Evolutionary conservation across 2,888 invertebrate species (phyloP).

Genomic region (Oxytorus armatus): DNA sequence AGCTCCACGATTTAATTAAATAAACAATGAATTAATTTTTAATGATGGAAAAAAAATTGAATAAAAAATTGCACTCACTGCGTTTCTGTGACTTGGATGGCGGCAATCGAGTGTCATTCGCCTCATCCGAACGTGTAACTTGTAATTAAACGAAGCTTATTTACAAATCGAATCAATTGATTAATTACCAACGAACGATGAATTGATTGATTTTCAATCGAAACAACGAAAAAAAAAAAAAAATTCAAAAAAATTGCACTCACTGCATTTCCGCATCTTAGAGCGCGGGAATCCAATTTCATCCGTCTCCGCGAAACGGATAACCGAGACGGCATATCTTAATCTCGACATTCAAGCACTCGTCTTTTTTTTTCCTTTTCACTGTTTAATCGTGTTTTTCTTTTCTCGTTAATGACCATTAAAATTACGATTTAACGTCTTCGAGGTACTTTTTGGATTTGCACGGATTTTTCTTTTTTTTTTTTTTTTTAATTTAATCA

Average conservation of each 20-base stretch:
- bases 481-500: neutral
- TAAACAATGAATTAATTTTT: no score
- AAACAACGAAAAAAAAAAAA: neutral
- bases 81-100: constrained; percentile 1
- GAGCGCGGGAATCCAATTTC: constrained; percentile 16
- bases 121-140: neutral
- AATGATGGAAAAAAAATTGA: no score
- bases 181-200: neutral
- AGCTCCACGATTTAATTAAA: no score
- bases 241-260: constrained; percentile 28
- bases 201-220: neutral
- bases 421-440: no score
- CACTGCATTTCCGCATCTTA: constrained; percentile 40
- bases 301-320: constrained; percentile 10
- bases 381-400: neutral
- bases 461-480: neutral
- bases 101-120: neutral
- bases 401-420: neutral
- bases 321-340: constrained; percentile 29
- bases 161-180: no score
- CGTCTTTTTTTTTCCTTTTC: constrained; percentile 13
- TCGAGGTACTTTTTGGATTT: no score
- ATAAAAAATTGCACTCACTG: constrained; percentile 40
- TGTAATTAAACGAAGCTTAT: constrained; percentile 10
- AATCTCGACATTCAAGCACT: constrained; percentile 44